phyloP scores from a whole-genome alignment of 2,113 vertebrate species.

The Corydoras maculifer region DNA sequence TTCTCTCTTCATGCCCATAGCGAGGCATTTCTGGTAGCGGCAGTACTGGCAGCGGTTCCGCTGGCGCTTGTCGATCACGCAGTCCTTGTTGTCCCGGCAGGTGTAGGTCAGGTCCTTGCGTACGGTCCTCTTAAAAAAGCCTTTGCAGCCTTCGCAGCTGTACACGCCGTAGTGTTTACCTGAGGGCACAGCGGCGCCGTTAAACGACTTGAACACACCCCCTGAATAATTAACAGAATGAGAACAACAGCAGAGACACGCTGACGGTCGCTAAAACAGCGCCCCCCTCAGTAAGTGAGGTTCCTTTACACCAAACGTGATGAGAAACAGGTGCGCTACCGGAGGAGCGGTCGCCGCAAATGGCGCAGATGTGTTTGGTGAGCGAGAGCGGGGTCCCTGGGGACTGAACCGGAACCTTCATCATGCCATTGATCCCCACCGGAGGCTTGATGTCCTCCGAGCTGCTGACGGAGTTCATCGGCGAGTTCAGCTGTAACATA shows the following conservation, averaged over 20 bases:
- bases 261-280: no score
- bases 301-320: no score
- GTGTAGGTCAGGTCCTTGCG: slow-evolving; percentile 96
- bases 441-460: slow-evolving; percentile 97
- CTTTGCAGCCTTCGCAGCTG: slow-evolving; percentile 98
- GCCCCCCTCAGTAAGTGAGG: no score
- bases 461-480: slow-evolving; percentile 95
- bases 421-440: slow-evolving; percentile 91
- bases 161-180: slow-evolving; percentile 99
- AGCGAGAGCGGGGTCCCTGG: slow-evolving; percentile 78
- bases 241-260: no score
- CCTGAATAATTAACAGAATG: no score
- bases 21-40: slow-evolving; percentile 98
- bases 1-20: slow-evolving; percentile 99
- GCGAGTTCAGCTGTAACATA: slow-evolving; percentile 82
- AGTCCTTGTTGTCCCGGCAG: slow-evolving; percentile 96
- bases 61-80: slow-evolving; percentile 95
- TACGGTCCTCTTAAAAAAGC: slow-evolving; percentile 97
- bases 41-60: slow-evolving; percentile 98
- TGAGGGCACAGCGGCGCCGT: slow-evolving; percentile 22
- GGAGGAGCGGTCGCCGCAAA: slow-evolving; percentile 97
- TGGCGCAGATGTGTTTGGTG: slow-evolving; percentile 99
- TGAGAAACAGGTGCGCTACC: slow-evolving; percentile 59
- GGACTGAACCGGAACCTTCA: slow-evolving; percentile 91
- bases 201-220: no score